phyloP scores from a whole-genome alignment of 1,140 invertebrate species.

The Latrodectus geometricus region DNA sequence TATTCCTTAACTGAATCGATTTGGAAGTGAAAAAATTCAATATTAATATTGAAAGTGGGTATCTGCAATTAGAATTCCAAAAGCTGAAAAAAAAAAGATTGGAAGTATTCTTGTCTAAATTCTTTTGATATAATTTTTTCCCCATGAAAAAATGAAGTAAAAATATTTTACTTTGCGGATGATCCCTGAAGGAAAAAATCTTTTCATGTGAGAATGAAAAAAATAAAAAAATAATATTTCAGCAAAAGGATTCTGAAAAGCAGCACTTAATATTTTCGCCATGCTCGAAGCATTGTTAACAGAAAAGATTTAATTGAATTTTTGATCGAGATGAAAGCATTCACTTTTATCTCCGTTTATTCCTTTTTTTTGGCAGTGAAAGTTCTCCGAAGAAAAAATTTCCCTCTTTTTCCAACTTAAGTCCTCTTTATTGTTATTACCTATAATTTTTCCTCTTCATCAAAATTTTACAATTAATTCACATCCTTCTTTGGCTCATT shows the following conservation, averaged over 20 bases:
- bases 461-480: slow-evolving; percentile 16
- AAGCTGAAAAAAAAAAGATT: too few relatives aligned
- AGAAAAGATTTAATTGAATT: slow-evolving; percentile 59
- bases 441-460: slow-evolving; percentile 5
- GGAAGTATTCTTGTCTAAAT: too few relatives aligned
- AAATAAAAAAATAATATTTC: slow-evolving; percentile 15
- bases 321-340: slow-evolving; percentile 52
- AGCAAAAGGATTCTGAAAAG: slow-evolving; percentile 42
- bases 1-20: too few relatives aligned
- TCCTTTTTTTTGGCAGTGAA: neutral
- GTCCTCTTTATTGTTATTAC: slow-evolving; percentile 2
- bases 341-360: slow-evolving; percentile 19
- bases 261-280: slow-evolving; percentile 52
- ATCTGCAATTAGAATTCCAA: too few relatives aligned
- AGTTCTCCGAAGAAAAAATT: neutral
- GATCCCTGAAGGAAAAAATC: neutral
- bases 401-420: slow-evolving; percentile 13
- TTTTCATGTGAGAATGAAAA: neutral
- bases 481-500: slow-evolving; percentile 40
- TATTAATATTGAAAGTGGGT: too few relatives aligned
- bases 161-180: neutral
- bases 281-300: slow-evolving; percentile 50
- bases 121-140: too few relatives aligned
- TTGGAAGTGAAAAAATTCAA: too few relatives aligned
- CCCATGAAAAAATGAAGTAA: too few relatives aligned